Evolutionary conservation across 2,113 vertebrate genomes (phyloP), one percentile per base, ranked within the genome.

Genomic region (Willisornis vidua): DNA sequence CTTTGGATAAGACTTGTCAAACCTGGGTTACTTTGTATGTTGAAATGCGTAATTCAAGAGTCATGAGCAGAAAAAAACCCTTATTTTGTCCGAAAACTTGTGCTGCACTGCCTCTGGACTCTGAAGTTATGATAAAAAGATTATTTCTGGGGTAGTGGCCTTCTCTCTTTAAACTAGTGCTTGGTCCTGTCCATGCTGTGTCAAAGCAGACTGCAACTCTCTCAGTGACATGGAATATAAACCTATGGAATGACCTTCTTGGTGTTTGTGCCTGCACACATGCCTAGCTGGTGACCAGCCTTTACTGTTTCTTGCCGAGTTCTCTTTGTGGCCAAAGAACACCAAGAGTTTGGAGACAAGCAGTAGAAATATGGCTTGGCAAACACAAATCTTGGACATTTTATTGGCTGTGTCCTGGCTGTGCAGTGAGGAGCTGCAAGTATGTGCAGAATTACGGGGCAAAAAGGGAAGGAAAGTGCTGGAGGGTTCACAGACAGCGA

Each of bases 1-100:
- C 17, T 68, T 89, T n/a, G 66, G n/a, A 24, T 79, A 72, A 63
- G 58, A n/a, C 58, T 79, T 90, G 75, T 67, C 62, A 87, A 80
- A 35, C 41, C 16, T 70, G 49, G 14, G 33, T 51, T 59, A 26
- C 63, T 84, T 93, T 80, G 28, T 84, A 41, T 14, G 17, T 24
- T 57, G 77, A 77, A 89, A 70, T 76, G 6, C 26, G 29, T 77
- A 22, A 39, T 65, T 86, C 57, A 63, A 72, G 35, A 48, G 55
- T 35, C 16, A 58, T 55, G 63, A 62, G 46, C 85, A 72, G 20
- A 31, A 59, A 51, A 31, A 41, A 0, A 0, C 0, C 7, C 28
- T 4, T 55, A 0, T 89, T 78, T 83, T 83, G 33, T 33, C 35
- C 65, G 28, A 70, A 66, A 89, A 70, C 12, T 81, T 31, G 33